phyloP scores from a whole-genome alignment of 2,888 invertebrate genomes.

The Ectemnius lituratus region DNA sequence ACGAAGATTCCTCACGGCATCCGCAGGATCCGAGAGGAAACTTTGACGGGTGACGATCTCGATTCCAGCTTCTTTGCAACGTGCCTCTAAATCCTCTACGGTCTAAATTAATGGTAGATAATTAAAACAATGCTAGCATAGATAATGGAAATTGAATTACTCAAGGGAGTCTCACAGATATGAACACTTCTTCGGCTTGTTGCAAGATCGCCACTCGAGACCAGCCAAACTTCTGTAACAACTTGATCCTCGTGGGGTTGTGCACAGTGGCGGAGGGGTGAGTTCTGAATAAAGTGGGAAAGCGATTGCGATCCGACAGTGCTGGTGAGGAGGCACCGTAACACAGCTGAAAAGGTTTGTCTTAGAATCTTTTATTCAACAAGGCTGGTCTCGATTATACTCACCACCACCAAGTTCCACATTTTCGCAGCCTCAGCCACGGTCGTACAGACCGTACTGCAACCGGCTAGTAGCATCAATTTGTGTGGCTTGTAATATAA shows the following conservation, averaged over 20 bases:
- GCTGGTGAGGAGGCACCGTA: slow-evolving; percentile 99
- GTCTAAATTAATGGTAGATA: slow-evolving; percentile 81
- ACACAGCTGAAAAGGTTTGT: slow-evolving; percentile 85
- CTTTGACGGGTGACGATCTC: slow-evolving; percentile 98
- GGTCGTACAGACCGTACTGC: slow-evolving; percentile 99
- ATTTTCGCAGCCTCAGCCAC: slow-evolving; percentile 99
- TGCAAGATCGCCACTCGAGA: slow-evolving; percentile 97
- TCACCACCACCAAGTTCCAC: slow-evolving; percentile 99
- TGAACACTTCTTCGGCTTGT: slow-evolving; percentile 98
- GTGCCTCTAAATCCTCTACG: slow-evolving; percentile 96
- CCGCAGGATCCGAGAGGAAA: slow-evolving; percentile 97
- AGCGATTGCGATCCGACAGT: slow-evolving; percentile 96
- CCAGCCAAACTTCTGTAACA: slow-evolving; percentile 99
- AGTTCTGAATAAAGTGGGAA: slow-evolving; percentile 98
- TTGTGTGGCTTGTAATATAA: slow-evolving; percentile 97
- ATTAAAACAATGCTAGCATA: no score
- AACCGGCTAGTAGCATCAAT: slow-evolving; percentile 95
- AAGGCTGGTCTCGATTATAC: slow-evolving; percentile 73
- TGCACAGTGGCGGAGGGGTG: slow-evolving; percentile 99
- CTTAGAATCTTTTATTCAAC: no score
- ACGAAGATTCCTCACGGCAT: slow-evolving; percentile 95
- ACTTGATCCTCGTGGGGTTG: slow-evolving; percentile 97
- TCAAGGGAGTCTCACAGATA: slow-evolving; percentile 83
- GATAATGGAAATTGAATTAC: no score
- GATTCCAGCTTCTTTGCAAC: slow-evolving; percentile 94